Evolutionary conservation across 2,888 invertebrate genomes (phyloP).

Genomic region (Agrotis puta): DNA sequence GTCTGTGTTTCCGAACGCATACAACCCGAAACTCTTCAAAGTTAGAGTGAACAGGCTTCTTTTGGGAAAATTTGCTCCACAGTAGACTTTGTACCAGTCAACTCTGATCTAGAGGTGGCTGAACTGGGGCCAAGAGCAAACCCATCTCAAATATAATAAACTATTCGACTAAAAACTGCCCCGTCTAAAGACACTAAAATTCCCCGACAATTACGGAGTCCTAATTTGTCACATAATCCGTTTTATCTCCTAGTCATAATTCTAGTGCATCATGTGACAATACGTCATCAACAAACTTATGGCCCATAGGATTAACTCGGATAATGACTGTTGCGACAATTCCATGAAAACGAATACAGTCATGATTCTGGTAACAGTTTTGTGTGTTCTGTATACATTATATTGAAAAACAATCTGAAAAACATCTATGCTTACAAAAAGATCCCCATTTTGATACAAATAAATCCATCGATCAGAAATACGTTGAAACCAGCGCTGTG

Average conservation of each 20-base stretch:
- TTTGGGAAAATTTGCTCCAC: too few relatives aligned
- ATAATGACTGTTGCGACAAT: conserved; percentile 33
- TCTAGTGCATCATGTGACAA: conserved; percentile 48
- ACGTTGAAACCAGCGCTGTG: too few relatives aligned
- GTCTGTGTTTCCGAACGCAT: too few relatives aligned
- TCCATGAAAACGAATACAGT: conserved; percentile 12
- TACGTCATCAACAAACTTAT: conserved; percentile 28
- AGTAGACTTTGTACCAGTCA: too few relatives aligned
- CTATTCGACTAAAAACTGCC: background rate
- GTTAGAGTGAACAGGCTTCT: too few relatives aligned
- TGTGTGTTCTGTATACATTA: too few relatives aligned
- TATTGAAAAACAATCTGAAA: too few relatives aligned
- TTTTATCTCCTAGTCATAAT: conserved; percentile 24
- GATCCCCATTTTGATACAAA: background rate
- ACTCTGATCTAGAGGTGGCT: too few relatives aligned
- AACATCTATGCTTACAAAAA: background rate
- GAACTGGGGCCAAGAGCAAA: too few relatives aligned
- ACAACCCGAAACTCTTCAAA: too few relatives aligned
- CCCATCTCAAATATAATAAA: background rate
- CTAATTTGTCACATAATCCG: conserved; percentile 34
- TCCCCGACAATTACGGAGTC: conserved; percentile 5
- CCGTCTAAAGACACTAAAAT: conserved; percentile 3
- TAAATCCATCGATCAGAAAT: conserved; percentile 5
- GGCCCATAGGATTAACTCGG: conserved; percentile 31
- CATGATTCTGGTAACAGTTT: conserved; percentile 2